These are phyloP conservation scores for Clarias pachynema DNA, from an alignment of 2,797 vertebrate genomes.

Conservation along the genomic window DNA sequence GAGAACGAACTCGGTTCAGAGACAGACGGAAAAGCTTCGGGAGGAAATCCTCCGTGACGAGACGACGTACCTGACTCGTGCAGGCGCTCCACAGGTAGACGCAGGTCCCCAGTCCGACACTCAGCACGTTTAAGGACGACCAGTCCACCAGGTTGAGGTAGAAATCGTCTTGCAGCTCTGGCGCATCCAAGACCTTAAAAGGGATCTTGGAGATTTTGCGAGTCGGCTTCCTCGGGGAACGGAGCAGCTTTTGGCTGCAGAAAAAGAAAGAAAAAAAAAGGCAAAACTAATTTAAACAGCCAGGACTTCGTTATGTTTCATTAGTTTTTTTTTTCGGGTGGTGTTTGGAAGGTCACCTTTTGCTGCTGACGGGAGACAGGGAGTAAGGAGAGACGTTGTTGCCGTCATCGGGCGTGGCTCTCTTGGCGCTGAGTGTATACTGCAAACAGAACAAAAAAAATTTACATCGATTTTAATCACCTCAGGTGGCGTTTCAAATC, in stretches of 20 bases:
- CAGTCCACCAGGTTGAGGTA: conserved; percentile 99
- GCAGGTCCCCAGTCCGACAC: conserved; percentile 95
- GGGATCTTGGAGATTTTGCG: conserved; percentile 99
- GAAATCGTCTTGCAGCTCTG: conserved; percentile 97
- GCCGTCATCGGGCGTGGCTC: conserved; percentile 90
- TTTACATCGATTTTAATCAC: neutral
- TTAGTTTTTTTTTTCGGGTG: neutral
- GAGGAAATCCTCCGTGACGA: neutral
- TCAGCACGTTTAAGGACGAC: conserved; percentile 97
- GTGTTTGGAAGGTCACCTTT: conserved; percentile 80
- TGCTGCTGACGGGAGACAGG: conserved; percentile 96
- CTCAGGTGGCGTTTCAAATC: neutral
- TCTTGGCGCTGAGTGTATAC: conserved; percentile 94
- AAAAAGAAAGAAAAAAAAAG: fast-evolving
- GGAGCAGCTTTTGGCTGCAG: conserved; percentile 89
- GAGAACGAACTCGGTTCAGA: too few species aligned
- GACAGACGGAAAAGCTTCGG: neutral
- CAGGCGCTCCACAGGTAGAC: conserved; percentile 99
- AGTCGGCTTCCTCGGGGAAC: conserved; percentile 95
- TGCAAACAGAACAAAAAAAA: conserved; percentile 55
- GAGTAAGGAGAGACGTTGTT: conserved; percentile 97
- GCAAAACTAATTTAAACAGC: neutral
- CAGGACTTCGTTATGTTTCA: neutral
- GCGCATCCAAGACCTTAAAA: conserved; percentile 96
- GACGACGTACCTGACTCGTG: conserved; percentile 88